These are phyloP conservation scores for Lutjanus campechanus DNA, from an alignment of 2,797 vertebrate genomes.

Conservation along the genomic window DNA sequence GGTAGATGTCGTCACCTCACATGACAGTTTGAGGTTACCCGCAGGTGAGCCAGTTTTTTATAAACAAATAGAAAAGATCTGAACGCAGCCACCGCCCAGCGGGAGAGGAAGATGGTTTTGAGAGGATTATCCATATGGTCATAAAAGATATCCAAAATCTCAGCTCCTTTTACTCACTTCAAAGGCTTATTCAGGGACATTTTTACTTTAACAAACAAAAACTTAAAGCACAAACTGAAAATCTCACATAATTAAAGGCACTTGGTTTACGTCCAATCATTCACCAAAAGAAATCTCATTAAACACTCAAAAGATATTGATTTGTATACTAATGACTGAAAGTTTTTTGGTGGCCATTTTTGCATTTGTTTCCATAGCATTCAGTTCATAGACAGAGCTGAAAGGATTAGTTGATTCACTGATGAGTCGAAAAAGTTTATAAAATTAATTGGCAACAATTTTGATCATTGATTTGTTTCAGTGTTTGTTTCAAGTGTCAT, in stretches of 20 bases:
- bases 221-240: neutral
- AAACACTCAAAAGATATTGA: neutral
- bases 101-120: conserved; percentile 37
- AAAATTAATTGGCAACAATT: no score
- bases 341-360: neutral
- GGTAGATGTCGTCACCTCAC: neutral
- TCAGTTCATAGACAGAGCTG: no score
- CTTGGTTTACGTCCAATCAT: neutral
- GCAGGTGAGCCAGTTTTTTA: neutral
- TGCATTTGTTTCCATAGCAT: neutral
- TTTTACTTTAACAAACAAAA: conserved; percentile 26
- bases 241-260: neutral
- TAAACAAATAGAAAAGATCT: neutral
- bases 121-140: conserved; percentile 73
- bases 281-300: neutral
- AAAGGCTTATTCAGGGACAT: conserved; percentile 14
- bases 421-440: no score
- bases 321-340: neutral
- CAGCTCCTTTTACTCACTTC: conserved; percentile 42
- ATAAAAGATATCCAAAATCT: conserved; percentile 47
- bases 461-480: no score
- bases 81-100: conserved; percentile 15
- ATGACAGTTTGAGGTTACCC: conserved; percentile 3
- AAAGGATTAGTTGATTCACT: no score
- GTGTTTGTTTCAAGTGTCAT: no score